phyloP scores from a whole-genome alignment of 2,888 invertebrate species.

The Drosophila nigricruria region DNA sequence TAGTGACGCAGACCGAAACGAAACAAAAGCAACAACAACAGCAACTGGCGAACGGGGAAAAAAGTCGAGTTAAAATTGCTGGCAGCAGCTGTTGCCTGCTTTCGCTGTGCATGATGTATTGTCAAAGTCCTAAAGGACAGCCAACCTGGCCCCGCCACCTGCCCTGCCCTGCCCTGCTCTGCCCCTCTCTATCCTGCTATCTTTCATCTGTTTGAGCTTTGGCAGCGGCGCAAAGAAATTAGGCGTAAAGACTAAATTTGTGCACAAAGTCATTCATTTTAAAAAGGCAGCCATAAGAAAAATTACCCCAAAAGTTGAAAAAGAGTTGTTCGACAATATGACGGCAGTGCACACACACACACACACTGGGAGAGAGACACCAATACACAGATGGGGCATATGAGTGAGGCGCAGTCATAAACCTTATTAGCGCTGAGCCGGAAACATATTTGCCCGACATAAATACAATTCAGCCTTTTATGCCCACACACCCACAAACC shows the following conservation, averaged over 20 bases:
- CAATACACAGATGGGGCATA: constrained; percentile 13
- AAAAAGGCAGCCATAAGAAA: constrained; percentile 71
- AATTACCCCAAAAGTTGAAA: constrained; percentile 66
- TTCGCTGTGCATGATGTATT: constrained; percentile 74
- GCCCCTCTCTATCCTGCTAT: background rate
- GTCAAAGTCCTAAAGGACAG: constrained; percentile 44
- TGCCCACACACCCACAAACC: constrained; percentile 31
- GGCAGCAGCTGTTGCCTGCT: constrained; percentile 73
- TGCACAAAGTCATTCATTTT: constrained; percentile 73
- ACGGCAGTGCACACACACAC: constrained; percentile 37
- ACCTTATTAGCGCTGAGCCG: constrained; percentile 78
- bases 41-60: background rate
- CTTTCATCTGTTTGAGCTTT: constrained; percentile 25
- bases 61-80: constrained; percentile 67
- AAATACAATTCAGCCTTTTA: constrained; percentile 73
- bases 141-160: constrained; percentile 1
- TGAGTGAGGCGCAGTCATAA: constrained; percentile 64
- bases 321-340: constrained; percentile 76
- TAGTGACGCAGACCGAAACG: constrained; percentile 67
- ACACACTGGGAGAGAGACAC: background rate
- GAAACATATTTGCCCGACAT: constrained; percentile 79
- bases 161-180: no score
- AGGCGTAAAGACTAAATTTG: constrained; percentile 79
- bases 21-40: constrained; percentile 16
- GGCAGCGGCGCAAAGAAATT: constrained; percentile 63